These are phyloP conservation scores for Leuciscus idus DNA, from an alignment of 2,113 vertebrate species.

Conservation along the genomic window DNA sequence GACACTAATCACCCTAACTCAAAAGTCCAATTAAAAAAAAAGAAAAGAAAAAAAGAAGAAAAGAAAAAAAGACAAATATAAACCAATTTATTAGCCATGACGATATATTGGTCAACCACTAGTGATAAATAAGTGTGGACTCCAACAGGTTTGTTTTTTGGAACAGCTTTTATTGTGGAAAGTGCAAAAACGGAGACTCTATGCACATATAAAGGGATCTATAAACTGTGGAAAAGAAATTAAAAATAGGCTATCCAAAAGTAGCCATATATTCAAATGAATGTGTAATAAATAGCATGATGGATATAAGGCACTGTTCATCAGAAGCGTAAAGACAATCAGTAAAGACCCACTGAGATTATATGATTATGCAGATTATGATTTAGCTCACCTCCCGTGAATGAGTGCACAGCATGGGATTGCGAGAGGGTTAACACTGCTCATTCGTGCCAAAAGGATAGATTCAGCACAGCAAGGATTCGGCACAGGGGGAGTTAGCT, in stretches of 20 bases:
- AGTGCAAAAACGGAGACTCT: background rate
- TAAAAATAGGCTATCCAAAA: background rate
- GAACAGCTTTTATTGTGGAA: background rate
- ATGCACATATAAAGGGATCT: background rate
- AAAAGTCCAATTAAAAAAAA: background rate
- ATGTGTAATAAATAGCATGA: too few relatives aligned
- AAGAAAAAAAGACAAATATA: too few relatives aligned
- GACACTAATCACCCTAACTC: background rate
- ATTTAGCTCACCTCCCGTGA: slow-evolving; percentile 9
- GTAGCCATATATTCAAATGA: background rate
- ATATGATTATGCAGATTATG: slow-evolving; percentile 6
- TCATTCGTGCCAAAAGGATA: slow-evolving; percentile 25
- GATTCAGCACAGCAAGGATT: slow-evolving; percentile 24
- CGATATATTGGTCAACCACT: background rate
- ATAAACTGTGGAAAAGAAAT: background rate
- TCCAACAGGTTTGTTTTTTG: background rate
- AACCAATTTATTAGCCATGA: too few relatives aligned
- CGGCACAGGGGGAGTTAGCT: slow-evolving; percentile 18
- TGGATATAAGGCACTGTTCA: background rate
- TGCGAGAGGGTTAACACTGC: slow-evolving; percentile 2
- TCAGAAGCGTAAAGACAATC: background rate
- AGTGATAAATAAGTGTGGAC: background rate
- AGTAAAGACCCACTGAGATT: slow-evolving; percentile 18
- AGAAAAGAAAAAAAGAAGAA: too few relatives aligned
- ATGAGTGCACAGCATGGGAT: slow-evolving; percentile 2